Evolutionary conservation across 2,797 vertebrate genomes (phyloP).

Genomic region (Sebastes goodei): DNA sequence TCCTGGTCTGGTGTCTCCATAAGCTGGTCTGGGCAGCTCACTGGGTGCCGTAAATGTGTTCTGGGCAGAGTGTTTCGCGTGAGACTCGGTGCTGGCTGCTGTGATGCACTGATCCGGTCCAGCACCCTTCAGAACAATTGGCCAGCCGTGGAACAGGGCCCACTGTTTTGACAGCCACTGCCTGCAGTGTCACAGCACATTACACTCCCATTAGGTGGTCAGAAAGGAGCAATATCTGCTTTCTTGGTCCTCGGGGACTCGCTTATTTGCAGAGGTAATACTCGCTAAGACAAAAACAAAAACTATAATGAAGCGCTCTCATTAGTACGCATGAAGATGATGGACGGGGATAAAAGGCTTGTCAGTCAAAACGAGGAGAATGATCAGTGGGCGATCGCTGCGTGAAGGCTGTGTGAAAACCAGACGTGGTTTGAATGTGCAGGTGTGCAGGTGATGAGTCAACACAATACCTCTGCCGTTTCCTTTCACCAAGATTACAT

Average conservation of each 20-base stretch:
- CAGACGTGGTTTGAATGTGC: constrained; percentile 18
- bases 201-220: constrained; percentile 72
- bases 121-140: constrained; percentile 78
- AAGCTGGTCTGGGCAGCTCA: constrained; percentile 21
- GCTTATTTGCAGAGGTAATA: constrained; percentile 44
- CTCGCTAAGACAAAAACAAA: constrained; percentile 32
- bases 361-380: constrained; percentile 12
- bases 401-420: constrained; percentile 25
- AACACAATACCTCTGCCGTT: constrained; percentile 28
- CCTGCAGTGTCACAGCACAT: constrained; percentile 75
- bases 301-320: background rate
- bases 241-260: constrained; percentile 28
- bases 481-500: constrained; percentile 29
- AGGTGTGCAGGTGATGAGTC: constrained; percentile 41
- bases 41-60: constrained; percentile 21
- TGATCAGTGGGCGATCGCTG: constrained; percentile 4
- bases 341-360: background rate
- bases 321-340: constrained; percentile 36
- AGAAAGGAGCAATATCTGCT: constrained; percentile 63
- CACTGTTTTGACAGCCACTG: constrained; percentile 79
- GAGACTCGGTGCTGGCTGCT: constrained; percentile 52
- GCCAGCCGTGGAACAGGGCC: constrained; percentile 54
- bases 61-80: constrained; percentile 28
- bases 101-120: constrained; percentile 71
- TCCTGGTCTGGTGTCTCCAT: background rate